phyloP scores from a whole-genome alignment of 2,888 invertebrate species.

The Cheilosia pagana region DNA sequence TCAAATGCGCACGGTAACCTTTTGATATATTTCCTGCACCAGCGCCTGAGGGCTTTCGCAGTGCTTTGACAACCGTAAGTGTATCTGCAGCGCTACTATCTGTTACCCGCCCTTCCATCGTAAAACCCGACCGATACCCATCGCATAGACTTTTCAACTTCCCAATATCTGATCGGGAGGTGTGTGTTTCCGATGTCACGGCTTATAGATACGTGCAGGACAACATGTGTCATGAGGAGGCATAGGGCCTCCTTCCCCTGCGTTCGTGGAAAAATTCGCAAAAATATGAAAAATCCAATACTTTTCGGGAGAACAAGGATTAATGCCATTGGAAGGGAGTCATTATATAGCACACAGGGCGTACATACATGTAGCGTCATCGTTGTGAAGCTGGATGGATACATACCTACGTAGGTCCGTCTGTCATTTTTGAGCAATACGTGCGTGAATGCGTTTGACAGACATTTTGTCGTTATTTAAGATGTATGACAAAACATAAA shows the following conservation, averaged over 20 bases:
- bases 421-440: constrained; percentile 59
- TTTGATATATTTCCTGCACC: constrained; percentile 7
- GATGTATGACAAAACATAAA: constrained; percentile 72
- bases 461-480: constrained; percentile 70
- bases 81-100: constrained; percentile 17
- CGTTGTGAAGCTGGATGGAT: background rate
- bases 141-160: constrained; percentile 21
- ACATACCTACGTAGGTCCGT: background rate
- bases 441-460: constrained; percentile 74
- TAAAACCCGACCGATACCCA: background rate
- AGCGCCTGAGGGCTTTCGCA: background rate
- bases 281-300: constrained; percentile 34
- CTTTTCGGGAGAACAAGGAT: constrained; percentile 31
- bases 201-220: constrained; percentile 36
- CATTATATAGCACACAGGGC: constrained; percentile 32
- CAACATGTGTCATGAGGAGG: constrained; percentile 45
- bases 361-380: constrained; percentile 9
- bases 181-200: constrained; percentile 45
- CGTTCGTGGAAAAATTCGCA: constrained; percentile 3
- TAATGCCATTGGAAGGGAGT: constrained; percentile 27
- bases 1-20: constrained; percentile 15
- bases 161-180: constrained; percentile 54
- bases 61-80: constrained; percentile 33
- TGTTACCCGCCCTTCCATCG: background rate
- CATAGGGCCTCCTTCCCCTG: constrained; percentile 11